Base-by-base conservation (phyloP, 64 coral and sea anemone genomes). In the Hydrozoanthus tunicans region DNA sequence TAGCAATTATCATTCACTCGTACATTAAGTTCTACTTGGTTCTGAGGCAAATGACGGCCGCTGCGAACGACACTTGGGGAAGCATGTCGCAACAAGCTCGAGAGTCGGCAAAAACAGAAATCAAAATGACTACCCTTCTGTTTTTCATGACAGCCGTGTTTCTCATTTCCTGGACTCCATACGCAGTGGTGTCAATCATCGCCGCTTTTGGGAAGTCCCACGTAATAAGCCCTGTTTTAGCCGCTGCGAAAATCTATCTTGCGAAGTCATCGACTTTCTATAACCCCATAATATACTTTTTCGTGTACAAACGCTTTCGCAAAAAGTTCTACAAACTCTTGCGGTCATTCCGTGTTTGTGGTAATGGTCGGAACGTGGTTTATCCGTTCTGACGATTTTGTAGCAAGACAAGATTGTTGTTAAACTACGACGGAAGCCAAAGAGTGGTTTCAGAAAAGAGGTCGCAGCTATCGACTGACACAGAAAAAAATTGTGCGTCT, bases 211-310 rank as follows among this genome's bases (percentile, higher is more conserved):
- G 58, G 1, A 59, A 69, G 7, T n/a, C 81, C 51, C 10, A 70
- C 5, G 1, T 26, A 15, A 5, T 78, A 7, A 14, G 57, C 24
- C 74, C 59, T 56, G 6, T 24, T 9, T 25, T 56, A 3, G 5
- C 27, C 0, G 53, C 74, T 5, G 11, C 70, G 12, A 83, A 83
- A 15, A 52, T 76, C 26, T 51, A 89, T 10, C 88, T 93, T 64
- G 91, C 92, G 6, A 93, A 93, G 73, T 56, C 71, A 25, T 93
- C 92, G 3, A 17, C 23, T 52, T 3, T 93, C 69, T 78, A 89
- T 53, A 93, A 93, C 17, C 92, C 92, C 7, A 17, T 93, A 32
- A 63, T 89, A 9, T 93, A 89, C 20, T 89, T 78, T 69, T 64
- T 93, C 51, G 71, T 55, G 5, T 77, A 73, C 68, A 73, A 76